Conservation (phyloP, 2,888 invertebrate species). For the Baccha elongata region DNA sequence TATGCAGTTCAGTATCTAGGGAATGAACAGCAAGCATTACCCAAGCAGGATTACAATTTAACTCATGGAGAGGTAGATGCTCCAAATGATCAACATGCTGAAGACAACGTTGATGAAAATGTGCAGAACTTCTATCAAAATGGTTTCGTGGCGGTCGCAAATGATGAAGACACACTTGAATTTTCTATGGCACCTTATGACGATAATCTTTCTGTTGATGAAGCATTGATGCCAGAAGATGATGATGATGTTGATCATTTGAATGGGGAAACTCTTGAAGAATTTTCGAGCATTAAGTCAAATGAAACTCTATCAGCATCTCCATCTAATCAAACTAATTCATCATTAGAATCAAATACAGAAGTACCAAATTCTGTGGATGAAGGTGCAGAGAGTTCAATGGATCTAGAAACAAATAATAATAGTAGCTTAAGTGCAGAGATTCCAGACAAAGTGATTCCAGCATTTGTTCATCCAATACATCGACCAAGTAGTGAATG, state of each 20-base stretch:
- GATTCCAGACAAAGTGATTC: slow-evolving; percentile 15
- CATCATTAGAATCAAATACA: slow-evolving; percentile 3
- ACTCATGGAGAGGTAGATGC: slow-evolving; percentile 16
- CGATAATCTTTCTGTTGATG: background rate
- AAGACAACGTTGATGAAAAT: slow-evolving; percentile 21
- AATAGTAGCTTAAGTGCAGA: slow-evolving; percentile 12
- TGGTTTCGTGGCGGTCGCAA: slow-evolving; percentile 43
- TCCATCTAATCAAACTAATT: background rate
- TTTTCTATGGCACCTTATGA: slow-evolving; percentile 13
- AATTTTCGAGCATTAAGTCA: background rate
- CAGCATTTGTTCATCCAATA: slow-evolving; percentile 63
- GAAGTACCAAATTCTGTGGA: background rate
- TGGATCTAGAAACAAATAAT: slow-evolving; percentile 9
- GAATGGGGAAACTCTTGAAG: slow-evolving; percentile 8
- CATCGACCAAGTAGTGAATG: slow-evolving; percentile 54
- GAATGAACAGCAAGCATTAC: background rate
- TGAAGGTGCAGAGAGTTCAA: background rate
- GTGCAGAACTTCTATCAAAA: slow-evolving; percentile 51
- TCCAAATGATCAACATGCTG: slow-evolving; percentile 16
- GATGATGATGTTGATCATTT: slow-evolving; percentile 1
- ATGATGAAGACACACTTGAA: slow-evolving; percentile 47
- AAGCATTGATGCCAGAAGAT: background rate
- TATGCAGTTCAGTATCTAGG: slow-evolving; percentile 31
- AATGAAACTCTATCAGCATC: background rate
- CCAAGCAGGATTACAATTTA: background rate